phyloP scores from a whole-genome alignment of 2,113 vertebrate species.

The Nothocercus julius region DNA sequence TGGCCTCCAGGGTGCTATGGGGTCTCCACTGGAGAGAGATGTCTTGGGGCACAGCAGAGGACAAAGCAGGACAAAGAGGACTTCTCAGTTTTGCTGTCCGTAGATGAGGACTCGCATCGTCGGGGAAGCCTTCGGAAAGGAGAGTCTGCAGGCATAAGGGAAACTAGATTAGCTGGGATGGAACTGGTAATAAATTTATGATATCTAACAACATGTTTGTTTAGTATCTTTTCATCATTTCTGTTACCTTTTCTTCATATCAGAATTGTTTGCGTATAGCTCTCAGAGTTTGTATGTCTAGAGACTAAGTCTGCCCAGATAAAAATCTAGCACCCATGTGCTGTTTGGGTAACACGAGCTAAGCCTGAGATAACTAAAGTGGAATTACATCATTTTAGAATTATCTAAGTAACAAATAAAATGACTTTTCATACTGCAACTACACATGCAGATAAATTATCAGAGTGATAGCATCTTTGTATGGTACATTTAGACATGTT shows the following conservation, averaged over 20 bases:
- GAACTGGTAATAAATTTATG: not conserved
- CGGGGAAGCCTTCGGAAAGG: not conserved
- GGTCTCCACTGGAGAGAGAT: not conserved
- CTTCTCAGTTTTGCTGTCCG: not conserved
- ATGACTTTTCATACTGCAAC: not conserved
- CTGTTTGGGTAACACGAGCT: not conserved
- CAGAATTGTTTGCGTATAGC: not conserved
- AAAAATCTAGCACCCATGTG: not conserved
- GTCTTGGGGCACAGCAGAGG: not conserved
- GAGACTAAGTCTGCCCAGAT: not conserved
- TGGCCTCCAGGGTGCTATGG: fast-evolving
- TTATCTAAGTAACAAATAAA: not conserved
- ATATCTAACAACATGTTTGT: not conserved
- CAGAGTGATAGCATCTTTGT: not conserved
- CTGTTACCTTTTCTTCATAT: not conserved
- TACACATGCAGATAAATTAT: not conserved
- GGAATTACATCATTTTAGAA: not conserved
- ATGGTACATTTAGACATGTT: not conserved
- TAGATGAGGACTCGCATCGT: not conserved
- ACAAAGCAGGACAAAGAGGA: not conserved
- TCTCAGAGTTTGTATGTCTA: not conserved
- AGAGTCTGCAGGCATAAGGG: not conserved
- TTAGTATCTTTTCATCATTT: not conserved
- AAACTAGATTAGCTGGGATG: not conserved
- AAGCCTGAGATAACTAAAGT: not conserved